Base-by-base conservation (phyloP, 2,797 vertebrate genomes). In the Danio aesculapii region DNA sequence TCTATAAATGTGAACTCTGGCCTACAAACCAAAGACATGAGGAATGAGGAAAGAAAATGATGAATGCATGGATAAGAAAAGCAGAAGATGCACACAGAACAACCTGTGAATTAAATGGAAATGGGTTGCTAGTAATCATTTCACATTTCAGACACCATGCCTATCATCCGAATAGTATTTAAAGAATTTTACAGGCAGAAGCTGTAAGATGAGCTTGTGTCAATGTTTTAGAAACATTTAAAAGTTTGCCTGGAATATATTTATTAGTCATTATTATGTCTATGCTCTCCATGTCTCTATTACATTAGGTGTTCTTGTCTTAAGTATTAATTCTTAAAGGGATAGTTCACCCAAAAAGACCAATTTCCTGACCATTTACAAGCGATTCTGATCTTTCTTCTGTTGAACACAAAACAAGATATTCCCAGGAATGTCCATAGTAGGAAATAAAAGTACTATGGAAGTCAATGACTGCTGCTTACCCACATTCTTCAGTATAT, bases 201-300 rank as follows among this genome's bases (percentile, higher is more conserved):
- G 46, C 14, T 14, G 14, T 44, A 71, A 71, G n/a, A 11, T 21
- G 16, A 62, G 77, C 47, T 79, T 55, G 49, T 71, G 61, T 70
- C 64, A 21, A 64, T 66, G 44, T 14, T 30, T 50, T 67, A 58
- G 21, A 58, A 30, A n/a, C 47, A 17, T 57, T n/a, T 61, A 52
- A 39, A 61, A 49, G 47, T 59, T 79, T 79, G 50, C 49, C 21
- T 53, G 59, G 17, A 21, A 62, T 39, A 44, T 64, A 41, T 75
- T 62, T 63, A 39, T 59, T 57, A 44, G 6, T 6, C 69, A 61
- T 69, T 69, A 17, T 63, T 30, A 30, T 30, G 30, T 53, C 30
- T 63, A 43, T 66, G 50, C 62, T 55, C 39, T 49, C 30, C n/a
- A 67, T 69, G 66, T 71, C 47, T 50, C 2, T 49, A 13, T 67